Evolutionary conservation across 2,888 invertebrate genomes (phyloP).

Genomic region (Ochropleura leucogaster): DNA sequence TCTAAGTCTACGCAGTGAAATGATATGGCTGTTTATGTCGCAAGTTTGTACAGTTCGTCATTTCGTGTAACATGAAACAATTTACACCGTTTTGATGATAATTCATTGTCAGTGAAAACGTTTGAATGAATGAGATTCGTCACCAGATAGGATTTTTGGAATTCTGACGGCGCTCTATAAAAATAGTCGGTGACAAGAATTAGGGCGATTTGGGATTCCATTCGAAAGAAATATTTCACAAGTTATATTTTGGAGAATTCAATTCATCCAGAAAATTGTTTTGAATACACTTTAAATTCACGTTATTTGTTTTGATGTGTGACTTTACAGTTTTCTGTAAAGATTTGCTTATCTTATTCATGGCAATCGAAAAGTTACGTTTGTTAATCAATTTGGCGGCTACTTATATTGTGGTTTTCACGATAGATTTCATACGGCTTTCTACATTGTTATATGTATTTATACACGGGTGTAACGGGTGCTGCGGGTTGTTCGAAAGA

Average conservation of each 20-base stretch:
- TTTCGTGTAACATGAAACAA: background rate
- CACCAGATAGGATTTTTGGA: constrained; percentile 46
- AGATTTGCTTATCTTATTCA: background rate
- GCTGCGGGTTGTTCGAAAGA: too few relatives aligned
- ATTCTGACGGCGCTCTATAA: constrained; percentile 49
- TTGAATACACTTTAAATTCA: background rate
- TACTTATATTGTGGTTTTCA: background rate
- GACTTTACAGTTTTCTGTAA: background rate
- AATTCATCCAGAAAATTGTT: background rate
- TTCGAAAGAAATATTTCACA: constrained; percentile 26
- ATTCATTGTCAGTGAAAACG: constrained; percentile 21
- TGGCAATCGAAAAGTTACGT: background rate
- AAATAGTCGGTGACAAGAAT: constrained; percentile 51
- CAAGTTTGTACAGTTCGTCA: too few relatives aligned
- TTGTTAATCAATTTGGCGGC: background rate
- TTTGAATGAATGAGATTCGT: constrained; percentile 33
- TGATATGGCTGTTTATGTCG: too few relatives aligned
- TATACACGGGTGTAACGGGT: too few relatives aligned
- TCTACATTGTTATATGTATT: background rate
- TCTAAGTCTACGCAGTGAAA: too few relatives aligned
- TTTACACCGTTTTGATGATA: constrained; percentile 2
- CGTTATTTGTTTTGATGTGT: background rate
- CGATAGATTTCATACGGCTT: background rate
- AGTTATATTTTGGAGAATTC: background rate
- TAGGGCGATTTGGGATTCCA: constrained; percentile 16